A percentile compares a stretch with the other conserved stretches of the same genome.
These are phyloP conservation scores for Xenus cinereus DNA, from an alignment of 2,113 vertebrate species.

Conservation along the genomic window DNA sequence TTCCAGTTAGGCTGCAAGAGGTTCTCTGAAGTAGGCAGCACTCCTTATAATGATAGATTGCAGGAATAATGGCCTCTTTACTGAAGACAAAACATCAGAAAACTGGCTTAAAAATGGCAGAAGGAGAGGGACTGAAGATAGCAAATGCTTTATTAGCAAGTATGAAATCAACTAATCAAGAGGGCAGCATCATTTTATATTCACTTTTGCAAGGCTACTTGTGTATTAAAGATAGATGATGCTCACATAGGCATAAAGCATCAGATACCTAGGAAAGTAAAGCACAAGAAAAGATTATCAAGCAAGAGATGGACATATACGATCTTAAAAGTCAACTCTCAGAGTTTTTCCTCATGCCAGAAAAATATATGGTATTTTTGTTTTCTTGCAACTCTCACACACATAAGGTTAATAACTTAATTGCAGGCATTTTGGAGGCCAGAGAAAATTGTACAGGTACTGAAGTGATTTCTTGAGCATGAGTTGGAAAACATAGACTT, in stretches of 20 bases:
- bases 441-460: background rate
- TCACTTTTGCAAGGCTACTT: background rate
- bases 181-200: background rate
- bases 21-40: constrained; percentile 48
- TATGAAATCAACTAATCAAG: background rate
- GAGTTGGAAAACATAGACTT: background rate
- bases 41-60: constrained; percentile 52
- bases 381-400: background rate
- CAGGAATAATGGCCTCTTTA: constrained; percentile 28
- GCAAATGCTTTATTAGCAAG: background rate
- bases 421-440: background rate
- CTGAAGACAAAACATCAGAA: constrained; percentile 37
- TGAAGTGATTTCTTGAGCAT: background rate
- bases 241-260: background rate
- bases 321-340: background rate
- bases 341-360: background rate
- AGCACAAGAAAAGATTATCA: background rate
- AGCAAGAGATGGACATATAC: background rate
- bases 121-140: background rate
- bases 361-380: background rate
- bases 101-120: constrained; percentile 27
- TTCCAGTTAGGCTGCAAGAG: constrained; percentile 39
- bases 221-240: background rate
- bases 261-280: background rate
- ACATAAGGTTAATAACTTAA: background rate